Conservation (phyloP, 2,888 invertebrate genomes). For the Heliconius aoede region DNA sequence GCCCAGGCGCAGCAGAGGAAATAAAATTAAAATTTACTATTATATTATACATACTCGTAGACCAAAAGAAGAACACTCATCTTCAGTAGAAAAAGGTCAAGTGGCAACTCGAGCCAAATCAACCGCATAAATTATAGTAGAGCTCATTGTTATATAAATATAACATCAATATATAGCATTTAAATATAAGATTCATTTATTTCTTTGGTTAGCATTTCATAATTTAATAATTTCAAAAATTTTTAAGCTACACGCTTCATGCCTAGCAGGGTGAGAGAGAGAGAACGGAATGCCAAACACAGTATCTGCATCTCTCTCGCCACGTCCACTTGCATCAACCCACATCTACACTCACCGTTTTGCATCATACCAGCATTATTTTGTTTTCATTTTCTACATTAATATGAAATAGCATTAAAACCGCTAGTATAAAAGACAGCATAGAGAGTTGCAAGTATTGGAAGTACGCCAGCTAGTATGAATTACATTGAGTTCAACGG, state of each 20-base stretch:
- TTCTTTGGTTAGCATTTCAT: no score
- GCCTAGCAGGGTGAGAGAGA: no score
- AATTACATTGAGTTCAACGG: conserved; percentile 44
- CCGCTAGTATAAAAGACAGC: conserved; percentile 18
- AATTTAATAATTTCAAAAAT: no score
- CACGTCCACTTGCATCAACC: no score
- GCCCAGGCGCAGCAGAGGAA: no score
- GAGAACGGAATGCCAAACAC: no score
- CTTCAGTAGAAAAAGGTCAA: not conserved
- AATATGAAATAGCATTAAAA: not conserved
- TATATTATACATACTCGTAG: no score
- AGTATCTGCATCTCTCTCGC: no score
- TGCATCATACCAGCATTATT: no score
- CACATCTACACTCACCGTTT: no score
- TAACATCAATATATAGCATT: not conserved
- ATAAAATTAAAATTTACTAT: no score
- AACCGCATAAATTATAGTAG: conserved; percentile 1
- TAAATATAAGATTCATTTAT: not conserved
- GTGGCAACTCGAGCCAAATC: conserved; percentile 17
- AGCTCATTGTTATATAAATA: conserved; percentile 10
- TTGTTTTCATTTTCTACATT: not conserved
- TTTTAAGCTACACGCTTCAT: no score
- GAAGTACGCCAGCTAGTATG: conserved; percentile 41
- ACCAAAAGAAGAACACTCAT: not conserved
- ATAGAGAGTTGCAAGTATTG: conserved; percentile 28